phyloP scores from a whole-genome alignment of 2,888 invertebrate species.

The Trichopoda pennipes region DNA sequence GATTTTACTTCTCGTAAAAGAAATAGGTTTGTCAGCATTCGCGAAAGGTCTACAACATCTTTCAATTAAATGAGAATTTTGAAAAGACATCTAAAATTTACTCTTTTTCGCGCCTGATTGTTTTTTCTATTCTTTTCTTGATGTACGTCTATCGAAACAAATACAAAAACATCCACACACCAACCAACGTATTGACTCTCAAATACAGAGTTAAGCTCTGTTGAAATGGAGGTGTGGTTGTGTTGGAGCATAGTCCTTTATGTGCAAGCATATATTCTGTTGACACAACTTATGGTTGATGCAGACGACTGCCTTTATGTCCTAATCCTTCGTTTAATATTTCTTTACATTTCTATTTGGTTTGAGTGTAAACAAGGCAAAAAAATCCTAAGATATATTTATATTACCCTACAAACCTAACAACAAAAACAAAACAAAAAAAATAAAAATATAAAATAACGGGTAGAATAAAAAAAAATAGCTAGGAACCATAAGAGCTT shows the following conservation, averaged over 20 bases:
- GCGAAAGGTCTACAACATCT: too few relatives aligned
- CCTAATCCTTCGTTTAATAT: constrained; percentile 2
- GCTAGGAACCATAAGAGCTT: constrained; percentile 60
- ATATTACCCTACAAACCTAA: constrained; percentile 56
- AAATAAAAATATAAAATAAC: too few relatives aligned
- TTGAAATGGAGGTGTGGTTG: constrained; percentile 36
- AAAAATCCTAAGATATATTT: constrained; percentile 53
- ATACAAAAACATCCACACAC: background rate
- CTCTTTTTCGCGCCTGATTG: constrained; percentile 5
- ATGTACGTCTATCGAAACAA: constrained; percentile 13
- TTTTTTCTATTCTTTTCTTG: background rate
- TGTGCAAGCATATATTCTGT: constrained; percentile 37
- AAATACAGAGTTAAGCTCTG: constrained; percentile 39
- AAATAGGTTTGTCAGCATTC: too few relatives aligned
- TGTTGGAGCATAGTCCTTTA: constrained; percentile 39
- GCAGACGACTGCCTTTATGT: constrained; percentile 42
- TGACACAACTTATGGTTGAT: constrained; percentile 60
- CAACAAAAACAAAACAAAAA: constrained; percentile 21
- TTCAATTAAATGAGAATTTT: too few relatives aligned
- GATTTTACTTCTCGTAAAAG: too few relatives aligned
- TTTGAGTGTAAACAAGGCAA: constrained; percentile 14
- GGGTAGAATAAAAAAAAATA: constrained; percentile 7
- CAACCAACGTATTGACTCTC: constrained; percentile 4
- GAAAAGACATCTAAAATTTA: background rate
- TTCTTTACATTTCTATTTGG: constrained; percentile 37